Base-by-base conservation (phyloP, 2,797 vertebrate species). In the Sebastes flavidus region DNA sequence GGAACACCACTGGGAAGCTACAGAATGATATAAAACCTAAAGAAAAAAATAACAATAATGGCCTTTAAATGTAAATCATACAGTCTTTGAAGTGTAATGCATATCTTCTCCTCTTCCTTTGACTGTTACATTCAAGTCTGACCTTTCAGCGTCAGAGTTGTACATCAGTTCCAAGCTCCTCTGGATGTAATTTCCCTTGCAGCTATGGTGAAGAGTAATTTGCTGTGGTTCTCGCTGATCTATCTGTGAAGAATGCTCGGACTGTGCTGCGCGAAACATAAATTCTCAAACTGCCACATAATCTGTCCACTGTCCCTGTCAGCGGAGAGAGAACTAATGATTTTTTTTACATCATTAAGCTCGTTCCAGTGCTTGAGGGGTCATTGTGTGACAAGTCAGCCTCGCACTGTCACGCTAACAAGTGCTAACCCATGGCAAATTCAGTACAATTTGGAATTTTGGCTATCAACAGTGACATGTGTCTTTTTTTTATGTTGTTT, bases 211-310 rank as follows among this genome's bases (percentile, higher is more conserved):
- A 78, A 54, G 75, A 83, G 77, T 79, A 77, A 89, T 90, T 89
- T 87, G 81, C 81, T 79, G 71, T 78, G 79, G 83, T 88, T 84
- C 38, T 72, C 22, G 59, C 42, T 73, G 77, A 82, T 86, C 59
- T 73, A 29, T 87, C 78, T 83, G 62, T 77, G 77, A 88, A 75
- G 49, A 93, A 92, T 85, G 78, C 38, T 77, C 16, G 65, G 88
- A 78, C 83, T 82, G 72, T 82, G 67, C 78, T 12, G 56, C 4
- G 14, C 29, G 5, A 67, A 88, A 82, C 77, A 91, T 85, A 84
- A 81, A 87, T 90, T 83, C 78, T 85, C 75, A 79, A 71, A 83
- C 63, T 52, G 49, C 18, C 80, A 84, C 71, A 88, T 87, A 85
- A 87, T 84, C 77, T 88, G 55, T 80, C 75, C 67, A 14, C 76